Base-by-base conservation (phyloP, 2,888 invertebrate species). In the Oxyteleia sp. region DNA sequence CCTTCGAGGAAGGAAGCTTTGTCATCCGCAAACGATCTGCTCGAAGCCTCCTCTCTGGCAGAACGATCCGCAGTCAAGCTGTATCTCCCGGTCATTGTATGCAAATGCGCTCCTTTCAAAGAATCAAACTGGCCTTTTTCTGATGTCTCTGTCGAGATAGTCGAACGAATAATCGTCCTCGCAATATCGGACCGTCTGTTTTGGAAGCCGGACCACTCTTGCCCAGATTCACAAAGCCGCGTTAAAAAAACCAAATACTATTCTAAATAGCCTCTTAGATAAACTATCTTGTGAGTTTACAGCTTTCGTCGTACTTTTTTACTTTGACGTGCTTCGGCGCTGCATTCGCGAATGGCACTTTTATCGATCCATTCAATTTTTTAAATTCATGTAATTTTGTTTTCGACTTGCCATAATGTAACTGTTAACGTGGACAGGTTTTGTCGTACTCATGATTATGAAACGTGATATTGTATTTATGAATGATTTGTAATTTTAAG, bases 21-120 rank as follows among this genome's bases (percentile, higher is more conserved):
- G 88, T 89, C 88, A 88, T 90, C 86, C 85, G 85, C 84, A 85
- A 68, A 64, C 71, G 83, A 87, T 86, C 78, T 85, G 71, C 57
- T 76, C 53, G 57, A 47, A 64, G 59, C 79, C 49, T 69, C 49
- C 68, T 66, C 72, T 64, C 43, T 38, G 47, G 66, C 32, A 59
- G 72, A 71, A 80, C 84, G 83, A 86, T 84, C 59, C 79, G 55
- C 76, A 75, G 79, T 84, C 74, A 78, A 86, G 84, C 87, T 86
- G 88, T 90, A 90, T 91, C 88, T 88, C 84, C 85, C 86, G 90
- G 91, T 91, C 92, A 92, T 92, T 92, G 92, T 92, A 92, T 92
- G 92, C 91, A 92, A 92, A 92, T 92, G 88, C 88, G 87, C 89
- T 87, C 88, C 89, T 89, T 90, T 90, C 89, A 90, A 87, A 89